phyloP scores from a whole-genome alignment of 2,888 invertebrate genomes.

The Lepidocyrtinus sp. region DNA sequence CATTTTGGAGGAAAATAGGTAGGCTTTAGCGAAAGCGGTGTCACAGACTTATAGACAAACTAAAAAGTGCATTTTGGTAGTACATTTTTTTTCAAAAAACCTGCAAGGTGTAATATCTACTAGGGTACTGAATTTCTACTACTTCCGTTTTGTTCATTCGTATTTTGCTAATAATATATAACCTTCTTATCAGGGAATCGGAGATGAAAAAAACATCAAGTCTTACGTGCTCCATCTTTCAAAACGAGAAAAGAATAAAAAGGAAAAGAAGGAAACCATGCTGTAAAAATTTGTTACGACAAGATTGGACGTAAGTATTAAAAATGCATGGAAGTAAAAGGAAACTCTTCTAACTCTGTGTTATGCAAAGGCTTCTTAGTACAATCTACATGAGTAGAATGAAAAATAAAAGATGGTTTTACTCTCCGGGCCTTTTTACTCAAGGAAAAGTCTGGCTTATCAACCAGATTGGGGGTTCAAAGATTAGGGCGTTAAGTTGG shows the following conservation, averaged over 20 bases:
- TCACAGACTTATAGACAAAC: too few relatives aligned
- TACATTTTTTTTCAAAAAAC: too few relatives aligned
- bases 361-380: background rate
- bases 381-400: too few relatives aligned
- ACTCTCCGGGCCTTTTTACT: too few relatives aligned
- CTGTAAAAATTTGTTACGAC: slow-evolving; percentile 51
- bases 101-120: too few relatives aligned
- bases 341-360: background rate
- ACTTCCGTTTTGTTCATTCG: slow-evolving; percentile 13
- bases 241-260: slow-evolving; percentile 30
- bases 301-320: slow-evolving; percentile 40
- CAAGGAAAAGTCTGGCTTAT: too few relatives aligned
- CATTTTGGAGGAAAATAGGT: too few relatives aligned
- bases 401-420: too few relatives aligned
- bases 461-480: too few relatives aligned
- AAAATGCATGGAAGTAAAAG: background rate
- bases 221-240: background rate
- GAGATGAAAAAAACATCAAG: slow-evolving; percentile 16
- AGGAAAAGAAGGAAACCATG: slow-evolving; percentile 14
- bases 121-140: background rate
- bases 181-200: slow-evolving; percentile 13
- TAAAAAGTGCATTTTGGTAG: too few relatives aligned
- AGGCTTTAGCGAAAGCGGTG: too few relatives aligned
- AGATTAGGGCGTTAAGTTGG: too few relatives aligned
- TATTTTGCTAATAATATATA: slow-evolving; percentile 8